Evolutionary conservation across 2,113 vertebrate species (phyloP).

Genomic region (Epinephelus fuscoguttatus): DNA sequence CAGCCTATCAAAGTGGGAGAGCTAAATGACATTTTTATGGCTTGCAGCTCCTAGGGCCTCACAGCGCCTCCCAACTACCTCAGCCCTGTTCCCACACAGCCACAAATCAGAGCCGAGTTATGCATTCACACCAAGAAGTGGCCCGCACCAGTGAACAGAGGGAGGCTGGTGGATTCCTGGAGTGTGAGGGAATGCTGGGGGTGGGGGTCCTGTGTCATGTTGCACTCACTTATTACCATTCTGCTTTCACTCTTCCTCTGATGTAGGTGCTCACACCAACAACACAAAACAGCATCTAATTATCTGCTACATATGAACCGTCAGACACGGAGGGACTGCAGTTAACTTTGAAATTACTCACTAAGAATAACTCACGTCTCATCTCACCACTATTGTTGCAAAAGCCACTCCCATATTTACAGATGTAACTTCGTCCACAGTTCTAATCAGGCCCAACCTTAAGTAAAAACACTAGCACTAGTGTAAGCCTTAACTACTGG

Average conservation of each 20-base stretch:
- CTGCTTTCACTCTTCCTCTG: conserved; percentile 32
- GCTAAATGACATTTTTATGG: conserved; percentile 83
- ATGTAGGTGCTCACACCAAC: conserved; percentile 32
- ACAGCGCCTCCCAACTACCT: conserved; percentile 62
- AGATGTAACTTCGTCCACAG: conserved; percentile 19
- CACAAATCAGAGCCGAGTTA: conserved; percentile 79
- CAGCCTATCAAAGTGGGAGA: conserved; percentile 82
- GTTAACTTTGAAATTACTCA: conserved; percentile 11
- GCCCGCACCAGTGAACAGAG: conserved; percentile 66
- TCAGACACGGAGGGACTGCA: neutral
- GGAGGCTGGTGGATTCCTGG: conserved; percentile 59
- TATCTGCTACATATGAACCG: conserved; percentile 25
- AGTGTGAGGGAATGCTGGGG: conserved; percentile 51
- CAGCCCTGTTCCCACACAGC: conserved; percentile 75
- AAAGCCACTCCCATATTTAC: conserved; percentile 1
- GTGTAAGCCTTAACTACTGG: neutral
- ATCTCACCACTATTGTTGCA: neutral
- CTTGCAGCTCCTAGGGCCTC: conserved; percentile 69
- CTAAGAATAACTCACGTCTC: neutral
- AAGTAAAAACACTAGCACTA: neutral
- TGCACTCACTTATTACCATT: conserved; percentile 58
- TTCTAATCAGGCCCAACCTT: neutral
- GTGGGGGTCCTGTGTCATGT: conserved; percentile 54
- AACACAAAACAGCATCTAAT: conserved; percentile 34
- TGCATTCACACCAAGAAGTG: conserved; percentile 79